A percentile compares a stretch with the other conserved stretches of the same genome.
Conservation (phyloP, 2,797 vertebrate species). For the Lerista edwardsae region DNA sequence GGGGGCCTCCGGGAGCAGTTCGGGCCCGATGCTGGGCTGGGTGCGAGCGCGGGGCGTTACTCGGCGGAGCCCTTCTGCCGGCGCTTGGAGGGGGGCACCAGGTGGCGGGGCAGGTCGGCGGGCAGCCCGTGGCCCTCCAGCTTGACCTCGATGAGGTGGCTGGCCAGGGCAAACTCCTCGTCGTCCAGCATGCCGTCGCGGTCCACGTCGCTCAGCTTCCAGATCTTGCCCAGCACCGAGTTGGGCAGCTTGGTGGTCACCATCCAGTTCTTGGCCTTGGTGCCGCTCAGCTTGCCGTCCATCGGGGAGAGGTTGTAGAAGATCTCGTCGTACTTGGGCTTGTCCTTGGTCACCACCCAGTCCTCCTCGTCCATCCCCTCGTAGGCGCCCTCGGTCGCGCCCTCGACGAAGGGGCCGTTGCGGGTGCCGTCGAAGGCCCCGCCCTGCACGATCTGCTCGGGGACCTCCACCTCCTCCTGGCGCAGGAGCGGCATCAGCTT, state of each 20-base stretch:
- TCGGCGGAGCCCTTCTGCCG: constrained; percentile 90
- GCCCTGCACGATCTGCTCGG: constrained; percentile 84
- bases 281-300: constrained; percentile 91
- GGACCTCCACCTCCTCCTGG: constrained; percentile 89
- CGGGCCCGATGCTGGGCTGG: not conserved
- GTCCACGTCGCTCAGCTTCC: constrained; percentile 94
- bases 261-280: constrained; percentile 94
- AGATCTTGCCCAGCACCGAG: constrained; percentile 92
- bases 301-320: constrained; percentile 92
- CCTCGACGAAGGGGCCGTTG: constrained; percentile 87
- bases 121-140: constrained; percentile 92
- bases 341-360: constrained; percentile 95
- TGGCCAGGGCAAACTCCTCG: constrained; percentile 93
- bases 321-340: constrained; percentile 95
- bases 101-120: constrained; percentile 84
- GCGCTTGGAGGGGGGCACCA: constrained; percentile 92
- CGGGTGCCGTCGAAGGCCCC: constrained; percentile 89
- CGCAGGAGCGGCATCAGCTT: constrained; percentile 91
- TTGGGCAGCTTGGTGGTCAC: constrained; percentile 92
- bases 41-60: constrained; percentile 66
- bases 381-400: constrained; percentile 79
- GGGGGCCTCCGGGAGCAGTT: not conserved
- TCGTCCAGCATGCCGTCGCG: constrained; percentile 93
- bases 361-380: constrained; percentile 82
- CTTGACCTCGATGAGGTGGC: constrained; percentile 93